These are phyloP conservation scores for Pogonocichla stellata DNA, from an alignment of 2,113 vertebrate genomes.

Conservation along the genomic window DNA sequence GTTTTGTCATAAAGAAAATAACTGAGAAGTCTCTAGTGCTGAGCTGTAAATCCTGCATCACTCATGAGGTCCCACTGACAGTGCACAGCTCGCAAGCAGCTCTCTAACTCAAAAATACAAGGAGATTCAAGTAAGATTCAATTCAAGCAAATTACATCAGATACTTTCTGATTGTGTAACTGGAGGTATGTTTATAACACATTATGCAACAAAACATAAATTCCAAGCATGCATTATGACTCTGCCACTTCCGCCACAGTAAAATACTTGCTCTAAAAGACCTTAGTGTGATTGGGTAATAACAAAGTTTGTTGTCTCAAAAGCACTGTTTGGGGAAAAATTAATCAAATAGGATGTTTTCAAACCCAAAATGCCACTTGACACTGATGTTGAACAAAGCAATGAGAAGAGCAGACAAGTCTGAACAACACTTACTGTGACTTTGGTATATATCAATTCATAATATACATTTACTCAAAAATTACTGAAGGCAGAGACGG, in stretches of 20 bases:
- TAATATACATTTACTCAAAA: neutral
- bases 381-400: conserved; percentile 17
- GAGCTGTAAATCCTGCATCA: neutral
- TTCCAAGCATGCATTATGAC: neutral
- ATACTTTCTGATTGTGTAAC: neutral
- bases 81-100: neutral
- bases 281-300: neutral
- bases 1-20: neutral
- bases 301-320: conserved; percentile 10
- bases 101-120: neutral
- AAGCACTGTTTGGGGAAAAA: conserved; percentile 17
- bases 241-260: neutral
- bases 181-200: neutral
- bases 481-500: neutral
- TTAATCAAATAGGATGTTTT: conserved; percentile 18
- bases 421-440: conserved; percentile 2
- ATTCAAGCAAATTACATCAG: neutral
- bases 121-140: neutral
- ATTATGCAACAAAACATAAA: neutral
- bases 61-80: neutral
- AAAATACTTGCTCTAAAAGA: conserved; percentile 1
- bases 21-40: neutral
- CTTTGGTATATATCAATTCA: neutral
- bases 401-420: conserved; percentile 20
- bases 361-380: neutral